phyloP scores from a whole-genome alignment of 2,888 invertebrate species.

The Eristalinus aeneus region DNA sequence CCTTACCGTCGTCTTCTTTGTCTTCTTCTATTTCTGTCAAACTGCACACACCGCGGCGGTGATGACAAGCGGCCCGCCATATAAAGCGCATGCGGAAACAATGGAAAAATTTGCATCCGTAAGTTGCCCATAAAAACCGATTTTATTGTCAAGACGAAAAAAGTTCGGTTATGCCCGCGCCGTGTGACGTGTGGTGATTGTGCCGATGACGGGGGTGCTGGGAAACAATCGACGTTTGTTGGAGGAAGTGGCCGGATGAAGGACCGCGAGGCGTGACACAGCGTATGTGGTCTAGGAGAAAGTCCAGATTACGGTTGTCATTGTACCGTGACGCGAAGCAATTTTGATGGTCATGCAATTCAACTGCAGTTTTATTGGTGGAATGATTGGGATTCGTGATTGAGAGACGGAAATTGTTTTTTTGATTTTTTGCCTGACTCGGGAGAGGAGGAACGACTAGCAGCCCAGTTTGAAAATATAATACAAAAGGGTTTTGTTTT shows the following conservation, averaged over 20 bases:
- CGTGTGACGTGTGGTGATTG: background rate
- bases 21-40: slow-evolving; percentile 62
- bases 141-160: slow-evolving; percentile 45
- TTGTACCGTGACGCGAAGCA: background rate
- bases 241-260: slow-evolving; percentile 3
- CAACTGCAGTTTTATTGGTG: background rate
- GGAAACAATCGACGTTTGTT: background rate
- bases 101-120: slow-evolving; percentile 66
- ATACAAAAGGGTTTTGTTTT: too few relatives aligned
- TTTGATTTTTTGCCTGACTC: too few relatives aligned
- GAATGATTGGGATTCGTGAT: too few relatives aligned
- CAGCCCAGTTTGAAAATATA: too few relatives aligned
- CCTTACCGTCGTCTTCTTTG: background rate
- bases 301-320: background rate
- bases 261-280: slow-evolving; percentile 31
- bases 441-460: too few relatives aligned
- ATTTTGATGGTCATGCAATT: background rate
- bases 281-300: slow-evolving; percentile 34
- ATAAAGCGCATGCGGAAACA: slow-evolving; percentile 46
- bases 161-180: slow-evolving; percentile 7
- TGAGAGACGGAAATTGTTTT: too few relatives aligned
- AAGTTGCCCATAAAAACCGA: slow-evolving; percentile 49
- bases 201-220: slow-evolving; percentile 11
- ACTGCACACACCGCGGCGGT: slow-evolving; percentile 28
- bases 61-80: slow-evolving; percentile 54